Conservation (phyloP, 2,888 invertebrate genomes). For the Mimas tiliae region DNA sequence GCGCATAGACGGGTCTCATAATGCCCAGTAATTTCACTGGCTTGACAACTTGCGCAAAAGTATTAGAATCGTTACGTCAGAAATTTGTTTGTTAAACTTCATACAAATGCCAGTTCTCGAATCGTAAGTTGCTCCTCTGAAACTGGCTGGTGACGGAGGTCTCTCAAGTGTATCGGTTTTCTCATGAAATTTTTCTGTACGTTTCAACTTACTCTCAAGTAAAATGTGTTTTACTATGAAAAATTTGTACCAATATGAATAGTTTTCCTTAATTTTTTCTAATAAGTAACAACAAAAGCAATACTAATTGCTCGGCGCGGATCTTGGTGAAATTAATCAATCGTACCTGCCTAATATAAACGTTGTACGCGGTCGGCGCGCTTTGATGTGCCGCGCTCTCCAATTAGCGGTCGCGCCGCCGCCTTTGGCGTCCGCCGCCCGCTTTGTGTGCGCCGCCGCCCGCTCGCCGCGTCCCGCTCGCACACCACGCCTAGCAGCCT, state of each 20-base stretch:
- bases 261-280: constrained; percentile 31
- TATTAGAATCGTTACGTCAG: too few species aligned
- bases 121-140: too few species aligned
- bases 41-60: too few species aligned
- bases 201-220: neutral
- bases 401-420: constrained; percentile 80
- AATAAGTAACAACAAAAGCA: constrained; percentile 65
- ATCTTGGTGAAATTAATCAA: constrained; percentile 80
- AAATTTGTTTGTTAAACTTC: too few species aligned
- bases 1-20: too few species aligned
- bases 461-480: constrained; percentile 51
- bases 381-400: constrained; percentile 80
- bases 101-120: too few species aligned
- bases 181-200: neutral
- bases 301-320: constrained; percentile 77
- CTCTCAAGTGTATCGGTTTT: too few species aligned
- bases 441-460: constrained; percentile 64
- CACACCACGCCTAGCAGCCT: constrained; percentile 43
- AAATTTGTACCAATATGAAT: neutral
- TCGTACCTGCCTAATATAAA: constrained; percentile 81
- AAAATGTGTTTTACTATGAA: neutral
- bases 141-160: too few species aligned
- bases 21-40: too few species aligned
- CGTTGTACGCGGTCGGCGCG: constrained; percentile 70
- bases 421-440: constrained; percentile 81